phyloP scores from a whole-genome alignment of 2,888 invertebrate genomes.

The Synergus gifuensis region DNA sequence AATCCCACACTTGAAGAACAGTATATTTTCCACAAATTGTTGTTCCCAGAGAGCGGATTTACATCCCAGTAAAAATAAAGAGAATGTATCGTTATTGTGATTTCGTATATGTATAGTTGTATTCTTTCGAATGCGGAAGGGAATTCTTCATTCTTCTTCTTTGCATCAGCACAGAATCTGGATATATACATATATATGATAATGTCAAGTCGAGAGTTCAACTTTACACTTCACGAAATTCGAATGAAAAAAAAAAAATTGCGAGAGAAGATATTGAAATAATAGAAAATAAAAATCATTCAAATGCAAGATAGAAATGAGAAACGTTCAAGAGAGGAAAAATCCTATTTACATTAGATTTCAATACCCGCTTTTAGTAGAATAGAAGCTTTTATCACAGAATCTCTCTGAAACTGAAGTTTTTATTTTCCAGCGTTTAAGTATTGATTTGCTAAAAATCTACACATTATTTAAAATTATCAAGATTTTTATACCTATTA shows the following conservation, averaged over 20 bases:
- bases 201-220: constrained; percentile 5
- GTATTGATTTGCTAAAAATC: not conserved
- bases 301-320: not conserved
- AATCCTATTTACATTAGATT: not conserved
- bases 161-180: not conserved
- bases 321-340: not conserved
- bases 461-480: not conserved
- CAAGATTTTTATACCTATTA: not conserved
- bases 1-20: constrained; percentile 13
- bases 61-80: constrained; percentile 24
- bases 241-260: not conserved
- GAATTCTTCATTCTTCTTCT: constrained; percentile 7
- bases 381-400: not conserved
- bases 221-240: constrained; percentile 2
- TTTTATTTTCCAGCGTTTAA: not conserved
- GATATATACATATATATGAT: constrained; percentile 8
- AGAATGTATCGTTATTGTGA: constrained; percentile 35
- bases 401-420: not conserved
- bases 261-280: not conserved
- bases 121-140: not conserved
- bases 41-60: constrained; percentile 6
- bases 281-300: not conserved
- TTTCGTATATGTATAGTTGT: constrained; percentile 19
- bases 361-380: not conserved
- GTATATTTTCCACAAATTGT: constrained; percentile 31